Conservation (phyloP, 2,113 vertebrate genomes). For the Rhinogobius similis region DNA sequence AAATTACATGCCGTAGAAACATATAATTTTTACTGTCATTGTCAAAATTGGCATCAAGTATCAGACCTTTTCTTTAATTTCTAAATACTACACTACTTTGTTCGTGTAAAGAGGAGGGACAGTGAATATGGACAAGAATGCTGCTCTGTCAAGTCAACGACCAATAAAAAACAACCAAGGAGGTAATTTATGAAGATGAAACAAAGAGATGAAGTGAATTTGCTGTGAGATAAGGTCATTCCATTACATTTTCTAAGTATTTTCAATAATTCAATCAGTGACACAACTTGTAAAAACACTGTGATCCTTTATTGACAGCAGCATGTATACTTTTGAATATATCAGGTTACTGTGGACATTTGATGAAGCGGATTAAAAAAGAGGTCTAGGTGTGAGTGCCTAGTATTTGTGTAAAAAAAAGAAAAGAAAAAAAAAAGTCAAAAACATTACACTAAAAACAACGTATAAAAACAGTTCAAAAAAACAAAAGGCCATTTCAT, state of each 20-base stretch:
- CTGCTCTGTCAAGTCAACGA: background rate
- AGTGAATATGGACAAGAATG: background rate
- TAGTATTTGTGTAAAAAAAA: slow-evolving; percentile 68
- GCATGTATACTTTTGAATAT: slow-evolving; percentile 82
- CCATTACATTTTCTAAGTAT: too few species aligned
- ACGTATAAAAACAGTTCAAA: slow-evolving; percentile 69
- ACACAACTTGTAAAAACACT: slow-evolving; percentile 71
- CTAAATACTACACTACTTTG: too few species aligned
- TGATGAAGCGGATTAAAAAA: slow-evolving; percentile 73
- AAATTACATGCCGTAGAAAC: too few species aligned
- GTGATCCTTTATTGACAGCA: slow-evolving; percentile 94
- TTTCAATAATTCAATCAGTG: background rate
- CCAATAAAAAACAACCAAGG: background rate
- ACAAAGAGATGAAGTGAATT: too few species aligned
- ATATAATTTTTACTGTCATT: too few species aligned
- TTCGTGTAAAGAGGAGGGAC: background rate
- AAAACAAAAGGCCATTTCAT: slow-evolving; percentile 71
- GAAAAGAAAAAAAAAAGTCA: slow-evolving; percentile 5
- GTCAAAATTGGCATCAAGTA: too few species aligned
- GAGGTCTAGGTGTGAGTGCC: slow-evolving; percentile 64
- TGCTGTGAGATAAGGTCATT: too few species aligned
- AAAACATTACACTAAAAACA: slow-evolving; percentile 57
- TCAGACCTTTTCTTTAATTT: too few species aligned
- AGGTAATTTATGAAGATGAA: background rate
- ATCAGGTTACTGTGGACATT: slow-evolving; percentile 74